Conservation (phyloP, 2,113 vertebrate species). For the Phaethon lepturus region DNA sequence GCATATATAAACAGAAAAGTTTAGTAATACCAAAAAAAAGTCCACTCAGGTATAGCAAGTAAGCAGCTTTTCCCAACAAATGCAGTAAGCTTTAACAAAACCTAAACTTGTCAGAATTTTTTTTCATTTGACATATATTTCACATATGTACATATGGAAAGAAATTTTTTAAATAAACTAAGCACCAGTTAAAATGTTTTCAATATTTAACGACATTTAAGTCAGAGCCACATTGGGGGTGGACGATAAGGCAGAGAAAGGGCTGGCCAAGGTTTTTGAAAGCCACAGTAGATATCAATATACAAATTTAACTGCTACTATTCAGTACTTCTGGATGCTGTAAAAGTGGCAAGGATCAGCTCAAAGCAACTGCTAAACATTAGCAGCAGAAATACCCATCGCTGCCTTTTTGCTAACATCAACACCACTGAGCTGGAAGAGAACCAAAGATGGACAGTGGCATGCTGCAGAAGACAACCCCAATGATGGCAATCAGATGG, state of each 20-base stretch:
- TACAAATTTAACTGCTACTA: background rate
- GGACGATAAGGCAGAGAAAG: background rate
- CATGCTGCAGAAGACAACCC: background rate
- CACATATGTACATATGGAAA: background rate
- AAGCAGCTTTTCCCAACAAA: background rate
- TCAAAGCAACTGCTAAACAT: background rate
- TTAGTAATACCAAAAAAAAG: background rate
- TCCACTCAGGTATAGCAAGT: background rate
- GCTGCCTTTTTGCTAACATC: background rate
- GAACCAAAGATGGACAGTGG: background rate
- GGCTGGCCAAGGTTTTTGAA: background rate
- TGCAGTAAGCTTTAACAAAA: background rate
- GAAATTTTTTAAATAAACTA: background rate
- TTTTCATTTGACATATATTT: background rate
- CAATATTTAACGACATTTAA: background rate
- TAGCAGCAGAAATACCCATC: background rate
- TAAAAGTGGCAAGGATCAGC: background rate
- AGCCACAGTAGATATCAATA: background rate
- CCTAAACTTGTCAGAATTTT: background rate
- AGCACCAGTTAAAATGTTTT: background rate
- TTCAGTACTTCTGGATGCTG: background rate
- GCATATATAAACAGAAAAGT: background rate
- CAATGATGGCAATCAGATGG: background rate
- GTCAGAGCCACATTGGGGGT: accelerated
- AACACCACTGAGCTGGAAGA: background rate